Percentiles rank a stretch among this genome's conserved stretches.
Conservation (phyloP, 2,888 invertebrate species). For the Camponotus fellah region DNA sequence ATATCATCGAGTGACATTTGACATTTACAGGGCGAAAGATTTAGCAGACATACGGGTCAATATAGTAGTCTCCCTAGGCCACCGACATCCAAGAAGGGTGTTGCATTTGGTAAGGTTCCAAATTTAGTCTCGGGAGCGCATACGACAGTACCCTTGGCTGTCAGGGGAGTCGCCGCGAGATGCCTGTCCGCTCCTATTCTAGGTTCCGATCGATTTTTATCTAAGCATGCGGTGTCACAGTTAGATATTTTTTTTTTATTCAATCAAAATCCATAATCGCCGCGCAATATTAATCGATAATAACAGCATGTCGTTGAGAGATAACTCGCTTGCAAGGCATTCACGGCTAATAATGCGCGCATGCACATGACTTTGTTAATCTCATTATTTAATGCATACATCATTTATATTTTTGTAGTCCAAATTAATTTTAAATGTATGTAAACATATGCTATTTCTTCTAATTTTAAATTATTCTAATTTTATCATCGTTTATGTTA, state of each 20-base stretch:
- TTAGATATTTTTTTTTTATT: constrained; percentile 24
- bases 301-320: constrained; percentile 40
- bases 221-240: constrained; percentile 74
- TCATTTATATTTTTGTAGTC: not conserved
- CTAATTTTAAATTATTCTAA: not conserved
- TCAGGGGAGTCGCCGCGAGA: constrained; percentile 89
- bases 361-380: not conserved
- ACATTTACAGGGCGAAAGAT: constrained; percentile 81
- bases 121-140: constrained; percentile 78
- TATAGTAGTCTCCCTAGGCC: constrained; percentile 93
- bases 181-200: constrained; percentile 97
- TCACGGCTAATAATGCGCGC: constrained; percentile 14
- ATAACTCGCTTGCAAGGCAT: constrained; percentile 25
- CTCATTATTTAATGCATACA: constrained; percentile 2
- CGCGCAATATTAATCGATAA: constrained; percentile 26
- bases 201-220: constrained; percentile 88
- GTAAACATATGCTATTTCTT: not conserved
- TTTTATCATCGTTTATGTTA: not conserved
- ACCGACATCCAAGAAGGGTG: constrained; percentile 88
- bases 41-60: constrained; percentile 87
- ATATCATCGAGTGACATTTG: not conserved
- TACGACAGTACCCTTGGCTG: constrained; percentile 83
- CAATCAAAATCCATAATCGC: not conserved
- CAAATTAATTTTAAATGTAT: constrained; percentile 26
- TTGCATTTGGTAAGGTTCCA: constrained; percentile 91